These are phyloP conservation scores for Podargus strigoides DNA, from an alignment of 2,797 vertebrate species.

Conservation along the genomic window DNA sequence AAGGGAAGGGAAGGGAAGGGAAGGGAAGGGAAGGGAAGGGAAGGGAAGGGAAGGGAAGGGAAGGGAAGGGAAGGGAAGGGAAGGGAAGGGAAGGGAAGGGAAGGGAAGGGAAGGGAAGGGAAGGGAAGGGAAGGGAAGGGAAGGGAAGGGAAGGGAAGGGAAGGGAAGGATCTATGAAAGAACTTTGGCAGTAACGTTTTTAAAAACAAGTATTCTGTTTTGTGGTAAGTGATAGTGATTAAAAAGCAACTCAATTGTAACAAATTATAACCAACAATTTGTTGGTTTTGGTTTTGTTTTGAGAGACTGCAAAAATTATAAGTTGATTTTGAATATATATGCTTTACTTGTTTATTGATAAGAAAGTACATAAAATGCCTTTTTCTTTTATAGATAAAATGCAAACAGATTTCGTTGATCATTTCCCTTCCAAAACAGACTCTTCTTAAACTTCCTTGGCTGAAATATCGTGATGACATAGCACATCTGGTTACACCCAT, in stretches of 20 bases:
- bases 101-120: too few relatives aligned
- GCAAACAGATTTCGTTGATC: not conserved
- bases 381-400: not conserved
- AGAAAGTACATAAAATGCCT: not conserved
- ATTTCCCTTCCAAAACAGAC: not conserved
- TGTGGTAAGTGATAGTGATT: not conserved
- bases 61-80: not conserved
- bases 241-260: not conserved
- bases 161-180: not conserved
- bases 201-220: not conserved
- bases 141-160: too few relatives aligned
- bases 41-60: not conserved
- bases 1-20: too few relatives aligned
- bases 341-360: not conserved
- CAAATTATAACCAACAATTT: too few relatives aligned
- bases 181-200: accelerated
- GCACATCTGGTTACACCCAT: not conserved
- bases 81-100: too few relatives aligned
- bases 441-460: not conserved
- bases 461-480: not conserved
- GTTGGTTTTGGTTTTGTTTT: not conserved
- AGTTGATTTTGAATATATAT: not conserved
- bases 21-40: too few relatives aligned
- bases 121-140: not conserved
- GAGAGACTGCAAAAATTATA: not conserved